Evolutionary conservation across 2,888 invertebrate genomes (phyloP).

Genomic region (Gonocerus acuteangulatus): DNA sequence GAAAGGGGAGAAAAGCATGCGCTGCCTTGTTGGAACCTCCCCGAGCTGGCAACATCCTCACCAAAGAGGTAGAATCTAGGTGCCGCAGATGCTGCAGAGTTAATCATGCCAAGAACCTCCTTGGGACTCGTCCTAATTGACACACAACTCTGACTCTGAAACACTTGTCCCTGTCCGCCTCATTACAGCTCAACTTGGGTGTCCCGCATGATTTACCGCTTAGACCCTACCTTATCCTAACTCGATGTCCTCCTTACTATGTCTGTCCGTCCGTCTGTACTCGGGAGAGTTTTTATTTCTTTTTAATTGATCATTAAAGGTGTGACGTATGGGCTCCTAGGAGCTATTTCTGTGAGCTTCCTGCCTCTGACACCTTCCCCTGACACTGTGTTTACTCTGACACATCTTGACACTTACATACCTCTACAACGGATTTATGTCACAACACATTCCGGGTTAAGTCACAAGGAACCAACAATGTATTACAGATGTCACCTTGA

Average conservation of each 20-base stretch:
- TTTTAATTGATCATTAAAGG: slow-evolving; percentile 12
- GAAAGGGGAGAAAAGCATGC: no score
- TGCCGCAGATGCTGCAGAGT: no score
- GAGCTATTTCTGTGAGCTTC: slow-evolving; percentile 1
- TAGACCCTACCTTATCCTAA: not conserved
- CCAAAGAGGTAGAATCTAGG: no score
- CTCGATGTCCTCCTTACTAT: not conserved
- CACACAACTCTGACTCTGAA: not conserved
- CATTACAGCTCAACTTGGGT: slow-evolving; percentile 13
- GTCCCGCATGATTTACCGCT: slow-evolving; percentile 12
- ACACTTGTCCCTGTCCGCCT: slow-evolving; percentile 14
- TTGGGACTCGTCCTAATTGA: not conserved
- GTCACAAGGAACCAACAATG: no score
- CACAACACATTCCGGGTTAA: no score
- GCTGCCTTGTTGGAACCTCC: no score
- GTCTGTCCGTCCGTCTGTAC: slow-evolving; percentile 1
- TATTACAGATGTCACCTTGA: no score
- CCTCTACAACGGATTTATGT: no score
- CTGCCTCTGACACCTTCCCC: slow-evolving; percentile 1
- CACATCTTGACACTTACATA: no score
- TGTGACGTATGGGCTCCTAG: slow-evolving; percentile 7
- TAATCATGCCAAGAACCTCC: no score
- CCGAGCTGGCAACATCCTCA: no score
- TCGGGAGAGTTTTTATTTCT: slow-evolving; percentile 8
- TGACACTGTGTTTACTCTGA: no score